Conservation (phyloP, 1,140 invertebrate genomes). For the Diabrotica undecimpunctata region DNA sequence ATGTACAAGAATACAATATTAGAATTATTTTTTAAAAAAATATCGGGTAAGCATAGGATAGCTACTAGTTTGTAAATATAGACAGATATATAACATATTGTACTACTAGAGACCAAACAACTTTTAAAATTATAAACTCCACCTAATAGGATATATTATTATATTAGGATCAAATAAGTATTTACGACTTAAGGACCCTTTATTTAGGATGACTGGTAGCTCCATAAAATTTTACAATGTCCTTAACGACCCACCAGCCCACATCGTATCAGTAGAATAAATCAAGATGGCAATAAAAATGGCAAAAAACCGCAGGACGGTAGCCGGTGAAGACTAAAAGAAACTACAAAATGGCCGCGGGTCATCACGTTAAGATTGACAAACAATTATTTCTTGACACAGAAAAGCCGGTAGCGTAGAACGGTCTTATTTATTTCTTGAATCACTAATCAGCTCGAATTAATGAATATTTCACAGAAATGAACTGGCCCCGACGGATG, state of each 20-base stretch:
- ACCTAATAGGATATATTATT: too few species aligned
- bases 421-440: conserved; percentile 29
- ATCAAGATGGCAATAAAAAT: conserved; percentile 19
- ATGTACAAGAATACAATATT: too few species aligned
- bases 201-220: too few species aligned
- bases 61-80: too few species aligned
- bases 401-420: conserved; percentile 28
- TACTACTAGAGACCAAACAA: too few species aligned
- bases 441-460: conserved; percentile 23
- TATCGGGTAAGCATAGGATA: too few species aligned
- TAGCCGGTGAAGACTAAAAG: conserved; percentile 21
- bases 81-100: too few species aligned
- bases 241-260: conserved; percentile 6
- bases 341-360: conserved; percentile 10
- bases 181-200: too few species aligned
- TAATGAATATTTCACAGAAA: conserved; percentile 8
- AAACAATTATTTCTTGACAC: conserved; percentile 33
- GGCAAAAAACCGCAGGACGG: conserved; percentile 20
- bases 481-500: too few species aligned
- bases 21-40: too few species aligned
- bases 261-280: conserved; percentile 14
- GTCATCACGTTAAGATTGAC: conserved; percentile 29
- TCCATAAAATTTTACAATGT: neutral
- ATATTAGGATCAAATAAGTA: too few species aligned
- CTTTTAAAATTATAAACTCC: too few species aligned